Conservation (phyloP, 53 echinoderm and acorn worm species). For the Echinometra lucunter region DNA sequence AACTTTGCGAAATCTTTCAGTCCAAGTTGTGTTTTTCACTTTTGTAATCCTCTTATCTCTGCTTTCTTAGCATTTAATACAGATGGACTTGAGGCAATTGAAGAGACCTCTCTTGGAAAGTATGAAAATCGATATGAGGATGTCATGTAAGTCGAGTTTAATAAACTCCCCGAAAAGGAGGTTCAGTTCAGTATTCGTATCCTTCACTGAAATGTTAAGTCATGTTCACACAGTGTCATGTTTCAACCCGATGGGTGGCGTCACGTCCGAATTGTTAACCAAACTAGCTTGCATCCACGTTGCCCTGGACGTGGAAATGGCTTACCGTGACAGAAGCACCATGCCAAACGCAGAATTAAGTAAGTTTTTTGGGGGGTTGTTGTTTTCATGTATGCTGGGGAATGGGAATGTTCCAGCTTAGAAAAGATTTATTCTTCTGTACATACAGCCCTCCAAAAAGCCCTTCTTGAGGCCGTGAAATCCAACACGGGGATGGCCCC, state of each 20-base stretch:
- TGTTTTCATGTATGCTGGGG: neutral
- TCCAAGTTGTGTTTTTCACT: neutral
- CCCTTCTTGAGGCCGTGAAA: neutral
- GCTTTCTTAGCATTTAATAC: neutral
- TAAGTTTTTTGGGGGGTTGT: neutral
- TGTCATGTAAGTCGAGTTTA: constrained; percentile 1
- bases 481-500: neutral
- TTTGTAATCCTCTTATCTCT: neutral
- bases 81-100: neutral
- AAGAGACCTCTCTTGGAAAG: neutral
- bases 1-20: no score
- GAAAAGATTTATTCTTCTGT: neutral
- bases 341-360: neutral
- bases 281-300: neutral
- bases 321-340: neutral
- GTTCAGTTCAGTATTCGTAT: neutral
- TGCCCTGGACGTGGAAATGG: no score
- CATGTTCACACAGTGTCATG: neutral
- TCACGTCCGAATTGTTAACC: neutral
- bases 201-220: neutral
- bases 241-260: neutral
- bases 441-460: neutral
- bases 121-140: neutral
- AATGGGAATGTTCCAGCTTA: neutral
- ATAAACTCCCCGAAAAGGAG: neutral